Evolutionary conservation across 2,113 vertebrate species (phyloP).

Genomic region (human): DNA sequence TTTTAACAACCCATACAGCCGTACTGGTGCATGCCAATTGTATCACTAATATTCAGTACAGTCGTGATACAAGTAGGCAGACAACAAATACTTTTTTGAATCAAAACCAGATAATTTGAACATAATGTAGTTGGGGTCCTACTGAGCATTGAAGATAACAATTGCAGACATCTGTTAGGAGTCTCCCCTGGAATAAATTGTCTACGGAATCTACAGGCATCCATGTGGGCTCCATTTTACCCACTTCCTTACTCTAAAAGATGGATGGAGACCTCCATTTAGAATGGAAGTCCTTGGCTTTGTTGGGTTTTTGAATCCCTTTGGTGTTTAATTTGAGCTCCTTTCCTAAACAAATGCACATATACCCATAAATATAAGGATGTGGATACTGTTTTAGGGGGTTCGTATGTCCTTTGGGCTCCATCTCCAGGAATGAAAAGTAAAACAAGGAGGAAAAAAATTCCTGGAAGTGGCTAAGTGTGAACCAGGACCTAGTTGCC

Average conservation of each 20-base stretch:
- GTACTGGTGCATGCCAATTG: background rate
- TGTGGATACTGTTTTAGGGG: background rate
- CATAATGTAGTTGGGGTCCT: background rate
- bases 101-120: conserved; percentile 33
- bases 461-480: background rate
- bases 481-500: background rate
- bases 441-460: background rate
- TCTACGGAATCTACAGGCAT: background rate
- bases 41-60: background rate
- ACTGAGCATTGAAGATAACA: background rate
- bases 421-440: background rate
- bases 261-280: background rate
- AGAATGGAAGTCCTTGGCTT: background rate
- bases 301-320: background rate
- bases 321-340: background rate
- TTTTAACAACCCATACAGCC: background rate
- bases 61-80: background rate
- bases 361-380: background rate
- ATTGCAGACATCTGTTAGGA: background rate
- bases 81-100: background rate
- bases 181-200: background rate
- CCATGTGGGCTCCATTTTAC: background rate
- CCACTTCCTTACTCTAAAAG: background rate
- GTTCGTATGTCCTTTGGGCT: background rate
- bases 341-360: background rate